Evolutionary conservation across 2,113 vertebrate genomes (phyloP), one percentile per base, ranked within the genome.

Genomic region (Chaenogobius annularis): DNA sequence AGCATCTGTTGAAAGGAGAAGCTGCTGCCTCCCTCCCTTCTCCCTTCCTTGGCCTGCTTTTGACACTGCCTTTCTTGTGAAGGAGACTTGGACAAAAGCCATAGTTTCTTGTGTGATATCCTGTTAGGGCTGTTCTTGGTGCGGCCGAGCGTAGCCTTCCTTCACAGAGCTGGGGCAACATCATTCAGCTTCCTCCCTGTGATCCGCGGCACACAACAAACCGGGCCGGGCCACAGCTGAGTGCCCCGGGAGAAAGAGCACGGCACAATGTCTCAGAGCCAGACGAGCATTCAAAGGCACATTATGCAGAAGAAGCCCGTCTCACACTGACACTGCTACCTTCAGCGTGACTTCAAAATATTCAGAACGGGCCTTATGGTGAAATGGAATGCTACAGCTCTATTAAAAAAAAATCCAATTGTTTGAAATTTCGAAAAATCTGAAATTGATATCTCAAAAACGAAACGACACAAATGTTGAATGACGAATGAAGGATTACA

Each of bases 141-240:
- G 76, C 90, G 88, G 88, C 91, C 90, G 90, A 92, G 90, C 92
- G 79, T 92, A 80, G 88, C 87, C 90, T 88, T 87, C 87, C 91
- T 92, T 86, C 91, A 92, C 85, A 93, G 91, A 91, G 87, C 87
- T 79, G 84, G 85, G 89, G 88, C 88, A 91, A 91, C 92, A 93
- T 92, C 92, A 93, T 93, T 94, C 93, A 92, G 90, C 91, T 93
- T 26, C 91, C 90, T 92, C 89, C 88, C 86, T 93, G 91, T 94
- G 92, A 93, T 93, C 91, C 92, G 83, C 85, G 82, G 84, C 88
- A 87, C 92, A 93, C 91, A 93, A 92, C 92, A 93, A 92, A 92
- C 91, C 91, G 19, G 89, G 91, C 91, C 89, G 90, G 91, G 91
- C 92, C 89, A 93, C 91, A 92, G 92, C 91, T 94, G 88, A 93